Percentiles rank a stretch among this genome's conserved stretches.
These are phyloP conservation scores for Aldabrachelys gigantea DNA, from an alignment of 2,113 vertebrate species.

Conservation along the genomic window DNA sequence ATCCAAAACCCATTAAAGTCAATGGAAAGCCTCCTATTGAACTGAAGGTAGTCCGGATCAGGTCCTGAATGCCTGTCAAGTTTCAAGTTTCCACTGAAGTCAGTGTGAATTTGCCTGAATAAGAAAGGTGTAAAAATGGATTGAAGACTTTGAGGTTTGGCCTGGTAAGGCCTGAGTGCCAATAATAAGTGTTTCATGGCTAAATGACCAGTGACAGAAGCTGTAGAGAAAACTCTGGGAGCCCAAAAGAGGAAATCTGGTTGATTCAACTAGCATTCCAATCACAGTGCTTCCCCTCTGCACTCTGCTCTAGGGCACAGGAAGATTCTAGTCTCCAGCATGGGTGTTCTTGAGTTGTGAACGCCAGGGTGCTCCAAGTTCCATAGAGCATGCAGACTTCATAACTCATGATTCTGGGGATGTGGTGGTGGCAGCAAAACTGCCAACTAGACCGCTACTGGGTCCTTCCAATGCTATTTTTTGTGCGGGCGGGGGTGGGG, in stretches of 20 bases:
- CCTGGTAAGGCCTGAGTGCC: constrained; percentile 54
- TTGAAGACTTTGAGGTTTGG: not conserved
- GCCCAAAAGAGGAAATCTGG: not conserved
- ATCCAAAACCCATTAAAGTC: too few relatives aligned
- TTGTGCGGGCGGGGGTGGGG: not conserved
- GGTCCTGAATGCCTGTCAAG: not conserved
- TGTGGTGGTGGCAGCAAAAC: not conserved
- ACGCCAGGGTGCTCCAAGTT: not conserved
- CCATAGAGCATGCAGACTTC: not conserved
- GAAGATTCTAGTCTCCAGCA: not conserved
- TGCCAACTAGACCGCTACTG: not conserved
- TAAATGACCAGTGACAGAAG: constrained; percentile 18
- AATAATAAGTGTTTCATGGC: constrained; percentile 2
- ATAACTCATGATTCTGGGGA: not conserved
- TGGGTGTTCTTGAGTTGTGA: not conserved
- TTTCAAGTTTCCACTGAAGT: constrained; percentile 66
- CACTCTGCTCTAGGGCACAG: not conserved
- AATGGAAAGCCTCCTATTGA: too few relatives aligned
- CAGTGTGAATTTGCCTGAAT: constrained; percentile 2
- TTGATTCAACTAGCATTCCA: not conserved
- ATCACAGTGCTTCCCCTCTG: not conserved
- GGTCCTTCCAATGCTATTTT: not conserved
- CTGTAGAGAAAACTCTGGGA: too few relatives aligned
- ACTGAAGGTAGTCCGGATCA: too few relatives aligned
- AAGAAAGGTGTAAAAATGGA: not conserved